These are phyloP conservation scores for Ariolimax columbianus DNA, from an alignment of 2,888 invertebrate species.

Conservation along the genomic window DNA sequence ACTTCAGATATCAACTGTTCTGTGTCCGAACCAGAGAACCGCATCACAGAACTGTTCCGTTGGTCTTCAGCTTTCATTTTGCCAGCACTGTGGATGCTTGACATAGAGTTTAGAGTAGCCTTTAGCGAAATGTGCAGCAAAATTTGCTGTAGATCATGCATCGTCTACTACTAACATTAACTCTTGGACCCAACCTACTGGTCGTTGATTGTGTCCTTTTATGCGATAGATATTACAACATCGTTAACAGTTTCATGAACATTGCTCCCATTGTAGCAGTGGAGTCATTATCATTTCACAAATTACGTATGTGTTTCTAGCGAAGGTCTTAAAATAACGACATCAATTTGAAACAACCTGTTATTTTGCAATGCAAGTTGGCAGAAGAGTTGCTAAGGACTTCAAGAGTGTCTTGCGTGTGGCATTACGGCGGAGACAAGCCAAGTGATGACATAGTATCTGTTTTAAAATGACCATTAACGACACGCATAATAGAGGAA, in stretches of 20 bases:
- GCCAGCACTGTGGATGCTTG: constrained; percentile 27
- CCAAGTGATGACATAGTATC: no score
- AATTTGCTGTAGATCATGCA: background rate
- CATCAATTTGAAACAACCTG: no score
- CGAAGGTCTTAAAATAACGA: no score
- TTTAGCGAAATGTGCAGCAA: background rate
- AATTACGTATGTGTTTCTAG: no score
- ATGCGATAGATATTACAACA: background rate
- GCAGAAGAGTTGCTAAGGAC: no score
- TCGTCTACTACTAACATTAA: background rate
- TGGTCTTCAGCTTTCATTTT: constrained; percentile 21
- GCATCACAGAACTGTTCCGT: constrained; percentile 11
- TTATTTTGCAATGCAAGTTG: no score
- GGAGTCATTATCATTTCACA: no score
- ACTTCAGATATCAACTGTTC: background rate
- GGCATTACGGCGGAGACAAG: no score
- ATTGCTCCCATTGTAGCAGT: no score
- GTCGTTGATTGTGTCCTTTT: background rate
- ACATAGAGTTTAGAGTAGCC: constrained; percentile 12
- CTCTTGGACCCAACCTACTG: background rate
- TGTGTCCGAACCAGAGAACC: background rate
- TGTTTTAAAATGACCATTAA: no score
- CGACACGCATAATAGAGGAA: no score
- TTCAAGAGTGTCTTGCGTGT: no score
- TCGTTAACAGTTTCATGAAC: background rate